A percentile compares a stretch with the other conserved stretches of the same genome.
These are phyloP conservation scores for Hippocampus barbouri DNA, from an alignment of 2,113 vertebrate species.

Conservation along the genomic window DNA sequence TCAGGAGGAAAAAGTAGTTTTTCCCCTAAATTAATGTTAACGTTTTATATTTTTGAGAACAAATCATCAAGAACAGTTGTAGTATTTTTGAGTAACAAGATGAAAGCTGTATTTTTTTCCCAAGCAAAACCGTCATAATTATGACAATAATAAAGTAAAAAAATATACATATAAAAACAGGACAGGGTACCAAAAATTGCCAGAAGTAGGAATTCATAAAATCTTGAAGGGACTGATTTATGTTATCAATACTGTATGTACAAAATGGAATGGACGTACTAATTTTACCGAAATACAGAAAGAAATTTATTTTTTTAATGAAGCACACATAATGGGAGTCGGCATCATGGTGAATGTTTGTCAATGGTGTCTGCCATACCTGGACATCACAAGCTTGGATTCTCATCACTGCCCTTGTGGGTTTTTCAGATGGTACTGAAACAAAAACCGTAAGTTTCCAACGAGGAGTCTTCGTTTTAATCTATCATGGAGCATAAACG, in stretches of 20 bases:
- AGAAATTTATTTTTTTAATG: no score
- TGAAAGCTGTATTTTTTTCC: background rate
- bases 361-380: background rate
- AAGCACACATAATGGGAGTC: background rate
- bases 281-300: background rate
- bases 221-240: background rate
- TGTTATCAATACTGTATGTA: background rate
- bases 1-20: background rate
- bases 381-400: background rate
- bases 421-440: background rate
- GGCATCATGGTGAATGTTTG: background rate
- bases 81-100: background rate
- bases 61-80: background rate
- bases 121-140: background rate
- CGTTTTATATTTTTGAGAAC: background rate
- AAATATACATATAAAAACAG: no score
- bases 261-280: background rate
- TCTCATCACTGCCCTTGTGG: background rate
- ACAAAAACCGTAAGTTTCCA: background rate
- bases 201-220: background rate
- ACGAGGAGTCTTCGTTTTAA: background rate
- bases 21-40: background rate
- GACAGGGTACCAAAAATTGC: no score
- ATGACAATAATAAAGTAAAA: background rate
- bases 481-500: background rate